These are phyloP conservation scores for Abrostola tripartita DNA, from an alignment of 2,888 invertebrate genomes.

Conservation along the genomic window DNA sequence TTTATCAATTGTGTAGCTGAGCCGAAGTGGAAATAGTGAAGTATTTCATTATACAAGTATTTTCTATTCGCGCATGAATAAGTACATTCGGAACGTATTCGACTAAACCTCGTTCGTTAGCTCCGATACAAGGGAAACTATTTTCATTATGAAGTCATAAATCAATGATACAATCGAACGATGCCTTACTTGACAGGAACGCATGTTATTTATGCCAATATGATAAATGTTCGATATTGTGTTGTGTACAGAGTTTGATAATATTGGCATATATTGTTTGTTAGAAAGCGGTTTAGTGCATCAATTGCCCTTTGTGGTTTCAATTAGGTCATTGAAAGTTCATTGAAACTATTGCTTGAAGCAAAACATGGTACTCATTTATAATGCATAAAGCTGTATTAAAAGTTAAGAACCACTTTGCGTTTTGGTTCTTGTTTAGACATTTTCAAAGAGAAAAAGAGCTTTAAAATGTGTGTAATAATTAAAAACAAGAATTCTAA, in stretches of 20 bases:
- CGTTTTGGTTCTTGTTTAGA: constrained; percentile 1
- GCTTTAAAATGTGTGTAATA: neutral
- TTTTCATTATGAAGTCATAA: constrained; percentile 85
- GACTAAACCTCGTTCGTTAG: constrained; percentile 59
- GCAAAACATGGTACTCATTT: constrained; percentile 24
- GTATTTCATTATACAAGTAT: constrained; percentile 69
- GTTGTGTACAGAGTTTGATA: constrained; percentile 56
- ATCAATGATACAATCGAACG: constrained; percentile 83
- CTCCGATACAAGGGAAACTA: constrained; percentile 75
- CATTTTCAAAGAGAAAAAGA: neutral
- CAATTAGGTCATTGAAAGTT: constrained; percentile 33
- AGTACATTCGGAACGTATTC: constrained; percentile 65
- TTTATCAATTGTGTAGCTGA: constrained; percentile 49
- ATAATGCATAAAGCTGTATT: constrained; percentile 37
- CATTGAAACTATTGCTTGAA: constrained; percentile 22
- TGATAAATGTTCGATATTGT: constrained; percentile 74
- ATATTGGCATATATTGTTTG: constrained; percentile 50
- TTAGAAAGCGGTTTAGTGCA: constrained; percentile 31
- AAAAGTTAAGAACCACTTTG: constrained; percentile 26
- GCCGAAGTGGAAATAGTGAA: constrained; percentile 41
- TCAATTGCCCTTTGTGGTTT: constrained; percentile 5
- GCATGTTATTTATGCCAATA: constrained; percentile 79
- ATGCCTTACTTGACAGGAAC: constrained; percentile 77
- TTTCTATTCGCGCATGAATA: constrained; percentile 62
- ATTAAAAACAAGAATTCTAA: no score